A percentile compares a stretch with the other conserved stretches of the same genome.
Conservation (phyloP, 1,140 invertebrate species). For the Drosophila cardini region DNA sequence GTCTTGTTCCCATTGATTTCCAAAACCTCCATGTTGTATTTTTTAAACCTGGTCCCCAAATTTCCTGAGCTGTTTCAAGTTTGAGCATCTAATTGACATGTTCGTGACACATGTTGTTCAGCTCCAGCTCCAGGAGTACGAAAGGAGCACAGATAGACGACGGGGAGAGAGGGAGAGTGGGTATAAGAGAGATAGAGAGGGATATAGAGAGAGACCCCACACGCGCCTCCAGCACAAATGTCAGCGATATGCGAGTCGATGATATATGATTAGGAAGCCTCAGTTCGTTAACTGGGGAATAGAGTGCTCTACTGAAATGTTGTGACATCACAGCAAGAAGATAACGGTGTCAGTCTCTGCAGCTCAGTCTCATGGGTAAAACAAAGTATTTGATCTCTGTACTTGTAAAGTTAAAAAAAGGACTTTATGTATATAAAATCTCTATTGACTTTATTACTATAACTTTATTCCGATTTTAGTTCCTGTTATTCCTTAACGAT, state of each 20-base stretch:
- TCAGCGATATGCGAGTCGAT: constrained; percentile 77
- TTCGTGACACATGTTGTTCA: constrained; percentile 78
- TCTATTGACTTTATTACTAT: no score
- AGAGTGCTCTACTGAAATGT: constrained; percentile 46
- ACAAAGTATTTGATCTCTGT: neutral
- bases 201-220: constrained; percentile 56
- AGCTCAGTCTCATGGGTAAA: constrained; percentile 6
- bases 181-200: neutral
- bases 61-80: constrained; percentile 17
- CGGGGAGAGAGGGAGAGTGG: neutral
- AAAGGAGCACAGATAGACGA: constrained; percentile 29
- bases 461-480: no score
- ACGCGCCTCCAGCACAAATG: constrained; percentile 61
- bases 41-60: constrained; percentile 25
- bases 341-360: constrained; percentile 1
- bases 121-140: constrained; percentile 54
- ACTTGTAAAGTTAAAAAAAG: no score
- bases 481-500: no score
- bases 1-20: no score
- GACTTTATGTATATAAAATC: no score
- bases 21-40: neutral
- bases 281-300: constrained; percentile 65
- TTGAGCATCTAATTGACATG: constrained; percentile 81
- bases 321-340: constrained; percentile 53
- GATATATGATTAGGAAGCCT: constrained; percentile 78